Conservation (phyloP, 2,888 invertebrate genomes). For the Eristalinus sepulchralis region DNA sequence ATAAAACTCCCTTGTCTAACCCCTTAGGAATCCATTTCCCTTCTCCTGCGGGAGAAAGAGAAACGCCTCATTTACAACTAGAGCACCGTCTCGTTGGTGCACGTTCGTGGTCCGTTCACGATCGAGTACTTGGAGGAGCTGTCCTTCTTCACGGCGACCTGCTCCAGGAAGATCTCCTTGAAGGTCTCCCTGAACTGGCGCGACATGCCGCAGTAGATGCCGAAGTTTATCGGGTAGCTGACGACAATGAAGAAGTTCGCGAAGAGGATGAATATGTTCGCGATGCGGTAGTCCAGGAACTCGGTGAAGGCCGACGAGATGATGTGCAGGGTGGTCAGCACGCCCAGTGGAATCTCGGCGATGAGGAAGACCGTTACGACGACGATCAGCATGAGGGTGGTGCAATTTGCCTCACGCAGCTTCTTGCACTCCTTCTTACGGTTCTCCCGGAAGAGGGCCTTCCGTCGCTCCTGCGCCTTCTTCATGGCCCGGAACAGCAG, state of each 20-base stretch:
- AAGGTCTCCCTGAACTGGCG: slow-evolving; percentile 96
- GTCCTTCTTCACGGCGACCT: slow-evolving; percentile 83
- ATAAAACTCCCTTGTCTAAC: neutral
- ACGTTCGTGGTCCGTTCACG: slow-evolving; percentile 91
- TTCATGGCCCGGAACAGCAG: slow-evolving; percentile 93
- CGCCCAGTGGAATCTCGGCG: slow-evolving; percentile 92
- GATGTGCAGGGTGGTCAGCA: slow-evolving; percentile 91
- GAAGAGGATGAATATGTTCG: slow-evolving; percentile 89
- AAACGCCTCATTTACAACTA: slow-evolving; percentile 74
- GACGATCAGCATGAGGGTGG: slow-evolving; percentile 93
- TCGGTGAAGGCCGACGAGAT: slow-evolving; percentile 88
- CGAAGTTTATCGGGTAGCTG: slow-evolving; percentile 96
- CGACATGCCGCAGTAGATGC: slow-evolving; percentile 98
- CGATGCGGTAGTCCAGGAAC: slow-evolving; percentile 89
- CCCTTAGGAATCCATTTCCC: slow-evolving; percentile 22
- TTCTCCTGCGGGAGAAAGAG: slow-evolving; percentile 51
- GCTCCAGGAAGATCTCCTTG: slow-evolving; percentile 87
- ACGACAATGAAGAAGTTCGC: slow-evolving; percentile 96
- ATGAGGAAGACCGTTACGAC: slow-evolving; percentile 92
- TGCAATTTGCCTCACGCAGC: slow-evolving; percentile 88
- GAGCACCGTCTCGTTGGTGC: slow-evolving; percentile 90
- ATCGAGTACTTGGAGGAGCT: slow-evolving; percentile 90
- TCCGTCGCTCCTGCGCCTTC: slow-evolving; percentile 89
- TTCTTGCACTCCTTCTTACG: slow-evolving; percentile 90
- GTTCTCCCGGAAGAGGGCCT: slow-evolving; percentile 89